A percentile compares a stretch with the other conserved stretches of the same genome.
phyloP scores from a whole-genome alignment of 2,113 vertebrate genomes.

The Aix galericulata region DNA sequence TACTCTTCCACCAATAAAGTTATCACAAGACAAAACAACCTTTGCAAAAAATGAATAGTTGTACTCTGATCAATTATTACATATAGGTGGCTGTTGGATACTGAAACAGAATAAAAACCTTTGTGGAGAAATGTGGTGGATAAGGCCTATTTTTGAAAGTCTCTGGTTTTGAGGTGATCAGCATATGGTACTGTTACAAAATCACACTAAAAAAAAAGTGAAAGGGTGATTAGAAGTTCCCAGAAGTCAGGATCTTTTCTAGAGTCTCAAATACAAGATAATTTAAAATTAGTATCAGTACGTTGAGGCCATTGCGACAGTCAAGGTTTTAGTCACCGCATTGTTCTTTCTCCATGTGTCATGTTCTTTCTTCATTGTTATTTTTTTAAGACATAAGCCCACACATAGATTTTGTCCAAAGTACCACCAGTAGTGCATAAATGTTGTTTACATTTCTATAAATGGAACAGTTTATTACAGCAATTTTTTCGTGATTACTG shows the following conservation, averaged over 20 bases:
- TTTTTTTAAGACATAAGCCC: background rate
- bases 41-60: background rate
- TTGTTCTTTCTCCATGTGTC: background rate
- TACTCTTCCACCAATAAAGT: background rate
- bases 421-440: background rate
- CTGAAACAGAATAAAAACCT: background rate
- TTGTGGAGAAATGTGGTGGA: background rate
- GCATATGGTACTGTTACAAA: background rate
- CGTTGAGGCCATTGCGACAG: background rate
- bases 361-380: background rate
- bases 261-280: background rate
- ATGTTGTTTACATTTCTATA: background rate
- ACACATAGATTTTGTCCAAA: background rate
- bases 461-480: conserved; percentile 1
- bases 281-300: background rate
- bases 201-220: background rate
- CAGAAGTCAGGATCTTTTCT: background rate
- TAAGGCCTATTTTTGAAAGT: background rate
- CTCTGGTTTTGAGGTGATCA: background rate
- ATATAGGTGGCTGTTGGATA: background rate
- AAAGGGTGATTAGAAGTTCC: background rate
- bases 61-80: background rate
- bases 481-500: background rate
- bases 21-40: background rate
- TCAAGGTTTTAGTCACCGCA: background rate